A percentile compares a stretch with the other conserved stretches of the same genome.
Conservation (phyloP, 2,888 invertebrate species). For the Gryllus longicercus region DNA sequence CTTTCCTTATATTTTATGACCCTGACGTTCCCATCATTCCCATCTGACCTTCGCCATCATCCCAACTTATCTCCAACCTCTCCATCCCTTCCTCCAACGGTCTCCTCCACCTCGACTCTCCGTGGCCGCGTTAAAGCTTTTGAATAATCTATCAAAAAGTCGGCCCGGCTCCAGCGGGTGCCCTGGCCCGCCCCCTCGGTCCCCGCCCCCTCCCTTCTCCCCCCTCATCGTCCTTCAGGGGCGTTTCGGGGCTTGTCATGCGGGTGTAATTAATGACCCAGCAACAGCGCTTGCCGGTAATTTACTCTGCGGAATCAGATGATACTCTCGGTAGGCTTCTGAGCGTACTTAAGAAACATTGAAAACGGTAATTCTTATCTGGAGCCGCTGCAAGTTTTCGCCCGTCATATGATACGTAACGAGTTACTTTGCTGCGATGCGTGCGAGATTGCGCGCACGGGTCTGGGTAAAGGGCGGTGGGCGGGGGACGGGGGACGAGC, state of each 20-base stretch:
- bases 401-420: neutral
- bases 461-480: no score
- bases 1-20: no score
- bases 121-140: neutral
- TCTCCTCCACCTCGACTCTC: no score
- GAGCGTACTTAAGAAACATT: constrained; percentile 17
- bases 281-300: neutral
- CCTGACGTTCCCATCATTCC: no score
- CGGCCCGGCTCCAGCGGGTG: neutral
- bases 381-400: neutral
- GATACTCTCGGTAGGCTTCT: neutral
- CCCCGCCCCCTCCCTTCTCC: no score
- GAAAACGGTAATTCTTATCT: constrained; percentile 17
- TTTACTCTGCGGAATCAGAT: constrained; percentile 17
- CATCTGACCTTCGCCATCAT: no score
- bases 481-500: no score
- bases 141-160: constrained; percentile 7
- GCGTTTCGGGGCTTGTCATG: neutral
- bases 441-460: neutral
- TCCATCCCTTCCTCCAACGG: no score
- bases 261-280: neutral
- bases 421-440: neutral
- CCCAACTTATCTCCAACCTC: no score
- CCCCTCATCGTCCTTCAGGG: neutral
- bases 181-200: no score